phyloP scores from a whole-genome alignment of 2,113 vertebrate species.

The Tursiops truncatus region DNA sequence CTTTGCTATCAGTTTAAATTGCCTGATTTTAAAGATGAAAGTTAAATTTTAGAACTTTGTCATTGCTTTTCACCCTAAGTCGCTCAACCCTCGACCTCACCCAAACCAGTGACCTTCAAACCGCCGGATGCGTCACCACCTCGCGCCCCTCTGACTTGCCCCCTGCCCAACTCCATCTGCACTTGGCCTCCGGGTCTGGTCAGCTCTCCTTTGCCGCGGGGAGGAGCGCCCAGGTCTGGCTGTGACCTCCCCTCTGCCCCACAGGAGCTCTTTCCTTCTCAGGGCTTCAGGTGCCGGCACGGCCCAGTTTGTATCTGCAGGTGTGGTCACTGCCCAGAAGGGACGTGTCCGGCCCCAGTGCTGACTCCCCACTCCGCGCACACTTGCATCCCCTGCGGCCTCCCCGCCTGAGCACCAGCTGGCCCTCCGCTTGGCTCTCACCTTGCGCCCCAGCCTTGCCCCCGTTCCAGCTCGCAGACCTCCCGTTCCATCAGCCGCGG shows the following conservation, averaged over 20 bases:
- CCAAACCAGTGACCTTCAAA: not conserved
- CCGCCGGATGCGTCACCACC: not conserved
- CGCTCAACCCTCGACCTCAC: not conserved
- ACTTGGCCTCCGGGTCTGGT: not conserved
- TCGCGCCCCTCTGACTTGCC: not conserved
- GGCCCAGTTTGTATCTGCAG: not conserved
- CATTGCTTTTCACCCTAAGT: not conserved
- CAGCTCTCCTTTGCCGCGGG: not conserved
- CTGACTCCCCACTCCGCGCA: not conserved
- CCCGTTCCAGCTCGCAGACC: no score
- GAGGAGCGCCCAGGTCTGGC: not conserved
- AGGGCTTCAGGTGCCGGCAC: accelerated
- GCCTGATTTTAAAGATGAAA: not conserved
- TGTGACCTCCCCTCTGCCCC: not conserved
- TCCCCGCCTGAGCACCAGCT: not conserved
- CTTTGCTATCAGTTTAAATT: not conserved
- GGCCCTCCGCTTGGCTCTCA: no score
- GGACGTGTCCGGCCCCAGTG: no score
- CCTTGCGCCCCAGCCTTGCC: no score
- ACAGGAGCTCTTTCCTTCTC: not conserved
- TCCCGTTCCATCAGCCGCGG: not conserved
- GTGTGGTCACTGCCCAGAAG: no score
- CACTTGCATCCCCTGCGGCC: not conserved
- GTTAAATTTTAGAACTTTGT: not conserved
- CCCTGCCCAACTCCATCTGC: accelerated